phyloP scores from a whole-genome alignment of 1,140 invertebrate species.

The Oscheius sp. region DNA sequence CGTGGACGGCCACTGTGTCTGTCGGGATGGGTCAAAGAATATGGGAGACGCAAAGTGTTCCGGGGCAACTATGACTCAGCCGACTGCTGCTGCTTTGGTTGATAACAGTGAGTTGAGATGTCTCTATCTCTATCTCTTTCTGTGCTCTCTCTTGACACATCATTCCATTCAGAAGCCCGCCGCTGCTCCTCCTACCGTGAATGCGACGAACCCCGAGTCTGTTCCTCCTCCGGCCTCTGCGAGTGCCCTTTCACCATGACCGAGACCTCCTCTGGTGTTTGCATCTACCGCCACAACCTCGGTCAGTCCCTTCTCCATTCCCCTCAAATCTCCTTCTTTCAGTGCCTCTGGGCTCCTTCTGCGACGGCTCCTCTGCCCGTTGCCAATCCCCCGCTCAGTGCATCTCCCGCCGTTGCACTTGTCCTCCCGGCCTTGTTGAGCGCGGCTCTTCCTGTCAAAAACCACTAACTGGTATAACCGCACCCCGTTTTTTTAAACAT shows the following conservation, averaged over 20 bases:
- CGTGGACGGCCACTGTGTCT: constrained; percentile 18
- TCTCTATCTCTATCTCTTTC: too few species aligned
- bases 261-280: constrained; percentile 1
- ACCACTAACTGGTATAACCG: background rate
- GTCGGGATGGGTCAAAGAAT: constrained; percentile 7
- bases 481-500: background rate
- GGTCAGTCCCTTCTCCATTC: background rate
- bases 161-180: too few species aligned
- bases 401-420: background rate
- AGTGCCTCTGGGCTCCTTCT: constrained; percentile 33
- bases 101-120: too few species aligned
- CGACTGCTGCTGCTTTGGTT: too few species aligned
- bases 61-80: background rate
- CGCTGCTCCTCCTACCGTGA: background rate
- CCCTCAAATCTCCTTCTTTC: background rate
- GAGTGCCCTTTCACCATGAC: constrained; percentile 11
- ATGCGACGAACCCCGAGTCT: constrained; percentile 3
- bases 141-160: too few species aligned
- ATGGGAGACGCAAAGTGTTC: constrained; percentile 1
- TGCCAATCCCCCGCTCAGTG: background rate
- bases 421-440: background rate
- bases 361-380: background rate
- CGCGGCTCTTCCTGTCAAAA: background rate
- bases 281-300: background rate
- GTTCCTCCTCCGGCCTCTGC: background rate